Percentiles rank a stretch among this genome's conserved stretches.
Conservation (phyloP, 2,888 invertebrate species). For the Microctonus aethiopoides region DNA sequence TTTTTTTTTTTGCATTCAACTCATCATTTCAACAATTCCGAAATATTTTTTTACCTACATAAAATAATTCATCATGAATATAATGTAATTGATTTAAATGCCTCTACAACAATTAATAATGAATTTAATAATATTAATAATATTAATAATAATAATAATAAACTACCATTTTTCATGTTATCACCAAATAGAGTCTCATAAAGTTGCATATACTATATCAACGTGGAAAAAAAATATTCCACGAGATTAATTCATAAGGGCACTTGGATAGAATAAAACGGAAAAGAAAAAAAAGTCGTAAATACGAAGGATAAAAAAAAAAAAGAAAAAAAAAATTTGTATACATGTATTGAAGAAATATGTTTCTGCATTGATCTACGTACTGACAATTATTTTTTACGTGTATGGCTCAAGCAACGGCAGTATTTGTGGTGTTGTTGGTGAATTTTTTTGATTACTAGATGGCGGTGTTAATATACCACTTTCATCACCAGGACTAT, state of each 20-base stretch:
- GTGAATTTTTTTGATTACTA: slow-evolving; percentile 64
- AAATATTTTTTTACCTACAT: slow-evolving; percentile 4
- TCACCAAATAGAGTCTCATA: slow-evolving; percentile 33
- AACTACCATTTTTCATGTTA: slow-evolving; percentile 11
- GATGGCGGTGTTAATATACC: slow-evolving; percentile 65
- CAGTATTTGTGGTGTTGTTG: slow-evolving; percentile 53
- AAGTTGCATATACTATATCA: slow-evolving; percentile 17
- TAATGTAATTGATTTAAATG: slow-evolving; percentile 7
- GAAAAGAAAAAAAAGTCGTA: neutral
- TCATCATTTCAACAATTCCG: neutral
- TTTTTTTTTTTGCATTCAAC: neutral
- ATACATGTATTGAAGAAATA: slow-evolving; percentile 23
- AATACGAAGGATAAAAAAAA: slow-evolving; percentile 15
- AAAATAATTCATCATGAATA: slow-evolving; percentile 4
- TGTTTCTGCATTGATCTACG: neutral
- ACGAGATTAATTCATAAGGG: slow-evolving; percentile 14
- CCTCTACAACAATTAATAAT: neutral
- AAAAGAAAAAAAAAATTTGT: slow-evolving; percentile 11
- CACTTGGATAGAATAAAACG: slow-evolving; percentile 9
- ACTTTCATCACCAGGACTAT: slow-evolving; percentile 61
- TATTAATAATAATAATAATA: slow-evolving; percentile 20
- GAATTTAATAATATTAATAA: neutral
- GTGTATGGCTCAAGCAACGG: slow-evolving; percentile 60
- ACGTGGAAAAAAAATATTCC: slow-evolving; percentile 6
- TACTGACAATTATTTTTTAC: slow-evolving; percentile 41